Conservation (phyloP, 2,113 vertebrate genomes). For the Steatornis caripensis region DNA sequence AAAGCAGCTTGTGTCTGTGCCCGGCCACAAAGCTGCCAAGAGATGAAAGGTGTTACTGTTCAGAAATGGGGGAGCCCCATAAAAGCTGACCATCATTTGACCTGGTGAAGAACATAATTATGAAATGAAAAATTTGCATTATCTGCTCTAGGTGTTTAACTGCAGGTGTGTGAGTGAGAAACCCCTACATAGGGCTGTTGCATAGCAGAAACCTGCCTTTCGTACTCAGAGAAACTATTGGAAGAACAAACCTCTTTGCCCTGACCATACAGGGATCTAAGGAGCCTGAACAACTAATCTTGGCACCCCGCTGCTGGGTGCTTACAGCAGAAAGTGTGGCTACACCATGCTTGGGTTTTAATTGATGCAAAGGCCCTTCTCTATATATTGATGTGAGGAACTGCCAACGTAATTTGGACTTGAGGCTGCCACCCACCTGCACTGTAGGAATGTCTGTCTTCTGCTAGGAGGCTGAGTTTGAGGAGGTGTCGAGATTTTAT, state of each 20-base stretch:
- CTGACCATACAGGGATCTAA: neutral
- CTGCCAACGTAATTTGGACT: neutral
- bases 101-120: neutral
- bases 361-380: neutral
- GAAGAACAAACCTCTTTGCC: neutral
- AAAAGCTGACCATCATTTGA: neutral
- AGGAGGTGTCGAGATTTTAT: neutral
- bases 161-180: neutral
- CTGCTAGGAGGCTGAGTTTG: neutral
- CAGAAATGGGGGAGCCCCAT: neutral
- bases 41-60: neutral
- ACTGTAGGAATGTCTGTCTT: neutral
- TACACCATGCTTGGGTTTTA: neutral
- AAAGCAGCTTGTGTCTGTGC: neutral
- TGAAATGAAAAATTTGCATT: neutral
- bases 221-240: neutral
- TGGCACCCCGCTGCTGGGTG: neutral
- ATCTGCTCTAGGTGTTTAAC: neutral
- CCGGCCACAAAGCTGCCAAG: neutral
- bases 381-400: neutral
- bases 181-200: neutral
- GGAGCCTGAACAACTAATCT: neutral
- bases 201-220: neutral
- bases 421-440: neutral
- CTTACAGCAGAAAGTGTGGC: neutral